phyloP scores from a whole-genome alignment of 2,888 invertebrate species.

The Timandra comae region DNA sequence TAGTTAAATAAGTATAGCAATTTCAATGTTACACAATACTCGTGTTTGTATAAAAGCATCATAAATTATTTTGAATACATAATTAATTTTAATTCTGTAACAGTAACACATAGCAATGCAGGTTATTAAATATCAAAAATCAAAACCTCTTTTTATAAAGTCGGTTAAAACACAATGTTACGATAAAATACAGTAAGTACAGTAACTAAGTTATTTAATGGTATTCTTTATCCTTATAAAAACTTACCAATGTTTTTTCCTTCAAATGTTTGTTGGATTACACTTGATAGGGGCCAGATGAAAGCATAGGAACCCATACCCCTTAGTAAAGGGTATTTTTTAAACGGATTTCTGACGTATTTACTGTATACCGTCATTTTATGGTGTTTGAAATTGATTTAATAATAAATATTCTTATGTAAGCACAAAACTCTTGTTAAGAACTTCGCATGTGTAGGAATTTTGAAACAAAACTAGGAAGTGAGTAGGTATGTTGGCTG shows the following conservation, averaged over 20 bases:
- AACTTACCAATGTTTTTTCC: conserved; percentile 78
- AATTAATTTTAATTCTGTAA: no score
- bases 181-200: not conserved
- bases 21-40: no score
- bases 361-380: conserved; percentile 53
- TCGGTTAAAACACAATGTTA: no score
- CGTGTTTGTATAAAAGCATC: no score
- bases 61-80: no score
- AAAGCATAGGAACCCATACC: conserved; percentile 84
- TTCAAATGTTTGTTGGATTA: conserved; percentile 83
- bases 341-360: conserved; percentile 37
- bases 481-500: conserved; percentile 23
- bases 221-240: not conserved
- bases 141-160: no score
- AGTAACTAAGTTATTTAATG: not conserved
- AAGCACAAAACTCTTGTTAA: conserved; percentile 27
- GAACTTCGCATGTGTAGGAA: conserved; percentile 14
- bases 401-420: conserved; percentile 23
- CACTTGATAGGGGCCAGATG: conserved; percentile 84
- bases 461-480: conserved; percentile 12
- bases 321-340: conserved; percentile 61
- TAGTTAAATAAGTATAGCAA: no score
- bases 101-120: no score
- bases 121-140: no score
- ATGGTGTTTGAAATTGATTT: conserved; percentile 1